phyloP scores from a whole-genome alignment of 1,140 invertebrate genomes.

The Magallana angulata region DNA sequence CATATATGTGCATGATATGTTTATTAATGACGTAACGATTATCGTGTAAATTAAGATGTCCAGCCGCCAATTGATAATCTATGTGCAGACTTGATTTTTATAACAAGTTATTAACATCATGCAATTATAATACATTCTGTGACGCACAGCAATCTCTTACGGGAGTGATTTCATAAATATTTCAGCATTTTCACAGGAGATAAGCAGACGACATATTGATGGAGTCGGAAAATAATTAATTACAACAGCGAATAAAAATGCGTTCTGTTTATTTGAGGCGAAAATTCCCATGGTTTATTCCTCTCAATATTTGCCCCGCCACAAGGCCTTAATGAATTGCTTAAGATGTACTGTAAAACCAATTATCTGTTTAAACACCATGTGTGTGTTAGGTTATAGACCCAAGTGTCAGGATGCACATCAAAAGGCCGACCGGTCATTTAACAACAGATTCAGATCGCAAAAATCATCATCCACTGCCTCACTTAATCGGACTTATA shows the following conservation, averaged over 20 bases:
- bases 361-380: conserved; percentile 31
- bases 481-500: no score
- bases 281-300: conserved; percentile 5
- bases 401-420: background rate
- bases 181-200: conserved; percentile 21
- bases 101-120: conserved; percentile 7
- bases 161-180: background rate
- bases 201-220: conserved; percentile 24
- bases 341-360: conserved; percentile 18
- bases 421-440: background rate
- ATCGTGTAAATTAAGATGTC: background rate
- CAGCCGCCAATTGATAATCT: background rate
- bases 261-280: conserved; percentile 11
- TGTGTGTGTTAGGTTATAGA: background rate
- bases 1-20: background rate
- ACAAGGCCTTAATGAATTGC: conserved; percentile 9
- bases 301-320: conserved; percentile 2
- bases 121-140: background rate
- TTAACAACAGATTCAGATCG: no score
- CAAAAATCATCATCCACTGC: no score
- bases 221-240: conserved; percentile 14
- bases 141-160: background rate
- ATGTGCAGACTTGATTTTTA: background rate
- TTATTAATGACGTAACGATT: background rate
- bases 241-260: conserved; percentile 3